A percentile compares a stretch with the other conserved stretches of the same genome.
Evolutionary conservation across 2,113 vertebrate genomes (phyloP).

Genomic region (Sphyrna mokarran): DNA sequence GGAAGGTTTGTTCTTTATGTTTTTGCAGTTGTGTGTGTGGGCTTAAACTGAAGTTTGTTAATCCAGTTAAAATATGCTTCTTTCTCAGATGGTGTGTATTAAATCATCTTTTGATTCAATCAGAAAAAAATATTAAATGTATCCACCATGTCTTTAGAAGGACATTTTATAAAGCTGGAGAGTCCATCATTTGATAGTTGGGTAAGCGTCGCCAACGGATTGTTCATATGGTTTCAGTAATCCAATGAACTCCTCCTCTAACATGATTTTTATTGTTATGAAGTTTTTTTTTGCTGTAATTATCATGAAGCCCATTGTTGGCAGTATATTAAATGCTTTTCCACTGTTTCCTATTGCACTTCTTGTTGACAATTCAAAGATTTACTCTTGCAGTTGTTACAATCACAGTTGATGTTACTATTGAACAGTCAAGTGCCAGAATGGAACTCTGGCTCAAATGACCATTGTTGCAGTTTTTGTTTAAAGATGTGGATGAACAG

Average conservation of each 20-base stretch:
- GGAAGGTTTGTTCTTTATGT: neutral
- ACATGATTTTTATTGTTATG: neutral
- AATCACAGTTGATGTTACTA: too few relatives aligned
- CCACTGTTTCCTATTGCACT: neutral
- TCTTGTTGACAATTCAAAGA: neutral
- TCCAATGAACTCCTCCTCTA: neutral
- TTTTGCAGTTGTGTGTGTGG: too few relatives aligned
- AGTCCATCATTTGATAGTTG: conserved; percentile 2
- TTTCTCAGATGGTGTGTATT: neutral
- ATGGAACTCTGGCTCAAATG: too few relatives aligned
- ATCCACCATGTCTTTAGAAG: neutral
- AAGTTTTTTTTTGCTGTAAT: neutral
- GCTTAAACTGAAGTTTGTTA: neutral
- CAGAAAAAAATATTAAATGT: neutral
- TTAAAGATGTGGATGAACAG: too few relatives aligned
- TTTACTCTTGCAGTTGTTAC: neutral
- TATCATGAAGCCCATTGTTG: neutral
- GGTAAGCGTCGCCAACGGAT: neutral
- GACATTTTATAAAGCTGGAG: neutral
- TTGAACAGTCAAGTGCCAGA: too few relatives aligned
- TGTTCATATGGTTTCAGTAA: neutral
- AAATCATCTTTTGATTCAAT: neutral
- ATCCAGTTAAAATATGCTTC: neutral
- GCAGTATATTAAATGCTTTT: neutral
- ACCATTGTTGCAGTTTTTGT: too few relatives aligned